These are phyloP conservation scores for Chrysolina oricalcia DNA, from an alignment of 2,888 invertebrate genomes.

Conservation along the genomic window DNA sequence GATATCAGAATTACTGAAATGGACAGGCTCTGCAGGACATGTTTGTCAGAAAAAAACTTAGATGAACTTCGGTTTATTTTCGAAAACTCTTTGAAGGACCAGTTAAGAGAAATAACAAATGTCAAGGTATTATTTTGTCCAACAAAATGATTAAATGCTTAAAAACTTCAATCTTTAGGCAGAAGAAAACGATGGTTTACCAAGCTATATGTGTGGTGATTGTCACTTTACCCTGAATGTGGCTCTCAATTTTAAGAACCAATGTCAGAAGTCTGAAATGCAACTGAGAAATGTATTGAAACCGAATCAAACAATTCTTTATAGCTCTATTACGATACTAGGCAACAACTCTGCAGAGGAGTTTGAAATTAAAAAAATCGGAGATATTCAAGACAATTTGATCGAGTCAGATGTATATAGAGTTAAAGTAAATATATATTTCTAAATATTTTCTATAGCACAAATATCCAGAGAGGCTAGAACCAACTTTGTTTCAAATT, in stretches of 20 bases:
- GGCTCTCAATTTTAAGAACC: constrained; percentile 65
- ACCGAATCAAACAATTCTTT: constrained; percentile 47
- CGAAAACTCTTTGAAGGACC: constrained; percentile 59
- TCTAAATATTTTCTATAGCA: too few species aligned
- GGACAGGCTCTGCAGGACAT: constrained; percentile 66
- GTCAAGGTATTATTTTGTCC: constrained; percentile 56
- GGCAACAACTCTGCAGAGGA: constrained; percentile 34
- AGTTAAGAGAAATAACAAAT: constrained; percentile 58
- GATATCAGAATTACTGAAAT: constrained; percentile 57
- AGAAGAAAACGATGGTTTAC: constrained; percentile 62
- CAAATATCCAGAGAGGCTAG: too few species aligned
- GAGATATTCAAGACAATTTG: constrained; percentile 6
- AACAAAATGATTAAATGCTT: constrained; percentile 35
- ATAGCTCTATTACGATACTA: constrained; percentile 48
- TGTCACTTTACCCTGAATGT: constrained; percentile 63
- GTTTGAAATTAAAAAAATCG: constrained; percentile 32
- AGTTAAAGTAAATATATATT: not conserved
- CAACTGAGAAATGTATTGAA: constrained; percentile 56
- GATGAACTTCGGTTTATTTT: constrained; percentile 63
- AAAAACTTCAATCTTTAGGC: constrained; percentile 57
- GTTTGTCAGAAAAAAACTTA: constrained; percentile 62
- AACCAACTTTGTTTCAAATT: too few species aligned
- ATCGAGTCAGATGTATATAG: not conserved
- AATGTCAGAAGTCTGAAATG: constrained; percentile 63
- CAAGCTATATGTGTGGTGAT: constrained; percentile 64